Evolutionary conservation across 64 coral and sea anemone species (phyloP).

Genomic region (Montipora foliosa): DNA sequence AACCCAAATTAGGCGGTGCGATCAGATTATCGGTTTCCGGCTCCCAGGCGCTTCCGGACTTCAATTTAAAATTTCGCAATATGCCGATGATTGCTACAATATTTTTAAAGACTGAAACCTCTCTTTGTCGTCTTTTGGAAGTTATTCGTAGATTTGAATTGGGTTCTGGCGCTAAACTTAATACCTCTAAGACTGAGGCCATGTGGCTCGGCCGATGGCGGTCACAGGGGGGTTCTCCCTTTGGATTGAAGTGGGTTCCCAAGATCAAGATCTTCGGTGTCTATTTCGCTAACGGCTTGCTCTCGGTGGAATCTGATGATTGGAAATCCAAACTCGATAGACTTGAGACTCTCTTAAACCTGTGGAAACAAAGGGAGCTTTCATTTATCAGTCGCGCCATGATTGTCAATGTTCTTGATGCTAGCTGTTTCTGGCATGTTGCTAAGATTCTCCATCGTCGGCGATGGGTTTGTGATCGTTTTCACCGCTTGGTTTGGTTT

Average conservation of each 20-base stretch:
- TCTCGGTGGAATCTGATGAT: not conserved
- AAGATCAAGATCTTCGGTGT: constrained; percentile 31
- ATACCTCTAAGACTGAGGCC: not conserved
- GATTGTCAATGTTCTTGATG: no score
- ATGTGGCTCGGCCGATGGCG: constrained; percentile 41
- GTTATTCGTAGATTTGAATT: not conserved
- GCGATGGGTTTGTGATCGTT: not conserved
- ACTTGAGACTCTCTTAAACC: not conserved
- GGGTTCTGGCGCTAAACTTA: constrained; percentile 11
- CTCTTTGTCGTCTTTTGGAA: not conserved
- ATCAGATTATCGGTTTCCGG: not conserved
- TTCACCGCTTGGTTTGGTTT: not conserved
- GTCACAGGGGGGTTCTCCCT: not conserved
- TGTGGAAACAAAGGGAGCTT: not conserved
- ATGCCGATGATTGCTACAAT: constrained; percentile 30
- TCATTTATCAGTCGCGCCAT: not conserved
- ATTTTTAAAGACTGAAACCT: not conserved
- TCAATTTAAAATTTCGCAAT: not conserved
- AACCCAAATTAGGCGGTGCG: not conserved
- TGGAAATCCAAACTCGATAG: not conserved
- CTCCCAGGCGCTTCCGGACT: constrained; percentile 4
- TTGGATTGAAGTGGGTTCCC: not conserved
- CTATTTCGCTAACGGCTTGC: not conserved
- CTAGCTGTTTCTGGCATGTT: no score
- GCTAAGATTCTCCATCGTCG: no score